Base-by-base conservation (phyloP, 2,797 vertebrate species). In the Chaetodon trifasciatus region DNA sequence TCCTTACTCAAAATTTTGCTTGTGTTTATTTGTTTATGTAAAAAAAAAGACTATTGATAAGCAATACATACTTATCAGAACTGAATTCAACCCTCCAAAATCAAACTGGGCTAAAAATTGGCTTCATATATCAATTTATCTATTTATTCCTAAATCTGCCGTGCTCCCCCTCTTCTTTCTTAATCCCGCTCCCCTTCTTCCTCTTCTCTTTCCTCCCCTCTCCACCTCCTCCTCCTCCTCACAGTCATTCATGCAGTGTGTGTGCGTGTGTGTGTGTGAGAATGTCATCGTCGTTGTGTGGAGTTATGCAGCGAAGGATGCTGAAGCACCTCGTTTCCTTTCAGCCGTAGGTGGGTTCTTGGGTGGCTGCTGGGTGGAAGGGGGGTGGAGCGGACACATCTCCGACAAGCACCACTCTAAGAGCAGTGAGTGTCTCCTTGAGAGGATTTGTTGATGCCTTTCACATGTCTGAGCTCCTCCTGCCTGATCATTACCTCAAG, bases 301-400 rank as follows among this genome's bases (percentile, higher is more conserved):
- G 61, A 81, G 63, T 47, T 75, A 81, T 78, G 76, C 62, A 56
- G 79, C 21, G 13, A 57, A 65, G 64, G 76, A 81, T 23, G 72
- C 78, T 72, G 69, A 61, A 85, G 79, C 65, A 74, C 66, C 74
- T 74, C 9, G 57, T 66, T 79, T 82, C 79, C 58, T 70, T 83
- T 83, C 66, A 79, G 17, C 46, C 12, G 73, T 10, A 32, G 76
- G 24, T 62, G 67, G 52, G 40, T n/a, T n/a, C n/a, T n/a, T 52
- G 71, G 60, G 71, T 60, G 77, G 69, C 37, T 75, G 72, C 79
- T 52, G 58, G 72, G 67, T 66, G 62, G 35, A 28, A 13, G 49
- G 42, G 56, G 23, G 8, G 53, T 52, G 46, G 19, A 13, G 35
- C 11, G 63, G 47, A 75, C 69, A 40, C 70, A 16, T 81, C 72